phyloP scores from a whole-genome alignment of 2,888 invertebrate genomes.

The Eretmocerus hayati region DNA sequence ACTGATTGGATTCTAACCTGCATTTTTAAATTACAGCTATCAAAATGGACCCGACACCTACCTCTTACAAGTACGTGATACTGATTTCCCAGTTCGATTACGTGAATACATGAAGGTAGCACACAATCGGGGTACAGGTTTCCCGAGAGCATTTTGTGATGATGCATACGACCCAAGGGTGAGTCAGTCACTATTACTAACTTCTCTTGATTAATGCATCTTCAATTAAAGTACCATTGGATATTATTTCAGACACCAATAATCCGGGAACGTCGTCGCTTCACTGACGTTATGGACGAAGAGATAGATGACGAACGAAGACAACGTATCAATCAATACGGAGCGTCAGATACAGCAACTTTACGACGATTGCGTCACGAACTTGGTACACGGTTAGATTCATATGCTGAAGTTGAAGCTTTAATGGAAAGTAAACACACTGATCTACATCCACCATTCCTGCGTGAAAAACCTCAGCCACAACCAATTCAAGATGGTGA shows the following conservation, averaged over 20 bases:
- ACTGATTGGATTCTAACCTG: too few species aligned
- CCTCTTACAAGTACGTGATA: conserved; percentile 85
- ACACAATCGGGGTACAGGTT: conserved; percentile 66
- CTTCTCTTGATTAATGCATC: background rate
- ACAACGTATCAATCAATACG: conserved; percentile 72
- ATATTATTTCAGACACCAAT: conserved; percentile 63
- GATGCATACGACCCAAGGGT: conserved; percentile 69
- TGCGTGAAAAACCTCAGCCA: conserved; percentile 85
- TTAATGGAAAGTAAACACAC: conserved; percentile 63
- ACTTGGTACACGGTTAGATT: conserved; percentile 76
- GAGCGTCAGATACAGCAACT: conserved; percentile 54
- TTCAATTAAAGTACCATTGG: too few species aligned
- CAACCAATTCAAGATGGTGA: conserved; percentile 75
- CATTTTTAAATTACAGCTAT: conserved; percentile 56
- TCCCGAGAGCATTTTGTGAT: conserved; percentile 60
- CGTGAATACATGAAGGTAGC: conserved; percentile 94
- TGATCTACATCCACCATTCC: conserved; percentile 77
- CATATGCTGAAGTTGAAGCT: conserved; percentile 82
- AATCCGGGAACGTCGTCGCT: conserved; percentile 81
- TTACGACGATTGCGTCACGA: conserved; percentile 75
- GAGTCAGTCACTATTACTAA: conserved; percentile 34
- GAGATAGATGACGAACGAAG: conserved; percentile 88
- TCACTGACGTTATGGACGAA: conserved; percentile 92
- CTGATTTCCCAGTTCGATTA: conserved; percentile 87
- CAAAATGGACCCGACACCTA: conserved; percentile 97